Base-by-base conservation (phyloP, 2,888 invertebrate genomes). In the Drosophila maculinotata region DNA sequence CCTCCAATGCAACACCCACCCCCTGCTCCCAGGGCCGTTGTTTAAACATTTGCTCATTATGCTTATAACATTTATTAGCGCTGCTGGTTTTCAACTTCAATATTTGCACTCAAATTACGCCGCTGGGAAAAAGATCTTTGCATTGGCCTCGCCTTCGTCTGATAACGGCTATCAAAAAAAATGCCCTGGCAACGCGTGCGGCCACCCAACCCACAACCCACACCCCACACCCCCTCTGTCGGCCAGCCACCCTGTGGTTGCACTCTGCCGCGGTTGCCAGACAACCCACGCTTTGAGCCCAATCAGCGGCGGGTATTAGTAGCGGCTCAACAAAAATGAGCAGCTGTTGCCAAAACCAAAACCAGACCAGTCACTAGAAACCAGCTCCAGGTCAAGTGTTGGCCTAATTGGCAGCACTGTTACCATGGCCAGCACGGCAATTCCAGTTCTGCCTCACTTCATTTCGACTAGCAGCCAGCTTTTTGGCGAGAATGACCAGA, bases 11-110 rank as follows among this genome's bases (percentile, higher is more conserved):
- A n/a, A 6, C 25, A 8, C 1, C 7, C 15, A 2, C 20, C 0
- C 10, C 17, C 26, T 10, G 14, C 7, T 28, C 26, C n/a, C 17
- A 25, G 26, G 17, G 26, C 38, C 28, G 14, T 35, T 64, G 49
- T 62, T 76, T 70, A 86, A 89, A 86, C 84, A 89, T 86, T 89
- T 88, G 81, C 89, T 83, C 84, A 76, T 89, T 83, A 89, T 82
- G 68, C 63, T 69, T 82, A 78, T 87, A 78, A 69, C 66, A 71
- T 75, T 86, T 79, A 83, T 87, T 74, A 73, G 70, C 64, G 72
- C 71, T 36, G 48, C 67, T 57, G 72, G 51, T 76, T 76, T 71
- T 63, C 76, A 86, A 78, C 78, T 83, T 54, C 76, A 82, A 82
- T 88, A 79, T 83, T 88, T 85, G 82, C 62, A 28, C 76, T 79